Evolutionary conservation across 2,113 vertebrate species (phyloP), one percentile per base, ranked within the genome.

Genomic region (Phrynosoma blainvillii): DNA sequence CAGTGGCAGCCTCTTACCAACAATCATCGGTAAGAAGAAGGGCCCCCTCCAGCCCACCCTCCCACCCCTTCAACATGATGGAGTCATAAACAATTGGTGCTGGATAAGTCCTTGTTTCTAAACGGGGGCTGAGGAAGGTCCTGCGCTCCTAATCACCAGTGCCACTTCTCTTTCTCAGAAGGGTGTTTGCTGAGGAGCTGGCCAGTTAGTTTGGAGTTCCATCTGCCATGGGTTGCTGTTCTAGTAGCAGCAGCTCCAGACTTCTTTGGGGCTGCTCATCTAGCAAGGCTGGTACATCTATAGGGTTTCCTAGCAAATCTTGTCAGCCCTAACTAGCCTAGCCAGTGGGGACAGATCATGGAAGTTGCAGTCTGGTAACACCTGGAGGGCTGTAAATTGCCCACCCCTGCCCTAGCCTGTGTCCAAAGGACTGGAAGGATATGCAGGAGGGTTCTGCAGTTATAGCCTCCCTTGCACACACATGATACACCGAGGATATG

Each of bases 11-110:
- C 86, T 96, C 27, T 95, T 99, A 83, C 92, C 97, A 0, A 89
- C 91, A 0, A 89, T 98, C 85, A 89, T 97, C 0, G 97, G 98
- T 99, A 93, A 97, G 98, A 23, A 56, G 10, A 77, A 47, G 25
- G n/a, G 30, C 52, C 10, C 9, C 0, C 25, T 54, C 0, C 0
- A 27, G 25, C 27, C 68, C 68, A 70, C 8, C 16, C 65, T 20
- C 47, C 47, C 47, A 23, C 65, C 65, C 13, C n/a, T 13, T 74
- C 32, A 36, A 18, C 32, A 42, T 36, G 27, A n/a, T 4, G 5
- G 36, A 1, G 11, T 54, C 18, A 13, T 5, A 16, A 1, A 5
- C 47, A n/a, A 36, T 3, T 52, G 2, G 79, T 11, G 21, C 5
- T 25, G 21, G 40, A 52, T 14, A 73, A 23, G 20, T 47, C 47